Conservation (phyloP, 2,888 invertebrate species). For the Agrochola lychnidis region DNA sequence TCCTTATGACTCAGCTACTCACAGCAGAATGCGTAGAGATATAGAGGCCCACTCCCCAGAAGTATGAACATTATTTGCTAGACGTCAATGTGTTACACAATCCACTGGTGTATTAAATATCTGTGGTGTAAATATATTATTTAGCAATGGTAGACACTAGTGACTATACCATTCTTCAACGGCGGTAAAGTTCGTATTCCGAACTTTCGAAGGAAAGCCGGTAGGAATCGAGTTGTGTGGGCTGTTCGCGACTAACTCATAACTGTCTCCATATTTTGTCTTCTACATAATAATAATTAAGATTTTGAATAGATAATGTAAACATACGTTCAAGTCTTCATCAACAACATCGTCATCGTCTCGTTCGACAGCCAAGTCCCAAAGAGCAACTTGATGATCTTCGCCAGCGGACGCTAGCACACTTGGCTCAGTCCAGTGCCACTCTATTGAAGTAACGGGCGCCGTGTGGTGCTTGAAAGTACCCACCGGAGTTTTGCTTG, state of each 20-base stretch:
- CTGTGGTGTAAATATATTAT: background rate
- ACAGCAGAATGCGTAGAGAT: no score
- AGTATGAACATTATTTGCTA: no score
- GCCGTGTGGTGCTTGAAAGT: constrained; percentile 98
- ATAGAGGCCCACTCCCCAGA: no score
- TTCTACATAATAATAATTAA: background rate
- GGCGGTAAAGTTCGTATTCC: background rate
- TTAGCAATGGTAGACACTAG: background rate
- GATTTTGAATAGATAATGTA: background rate
- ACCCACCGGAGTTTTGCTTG: constrained; percentile 95
- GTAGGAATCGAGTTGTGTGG: background rate
- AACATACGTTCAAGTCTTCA: constrained; percentile 87
- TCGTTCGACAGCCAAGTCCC: constrained; percentile 98
- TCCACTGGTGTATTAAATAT: background rate
- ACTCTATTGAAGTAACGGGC: constrained; percentile 98
- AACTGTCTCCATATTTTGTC: background rate
- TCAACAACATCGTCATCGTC: constrained; percentile 92
- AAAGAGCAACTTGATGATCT: constrained; percentile 98
- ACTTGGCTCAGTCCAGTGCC: constrained; percentile 98
- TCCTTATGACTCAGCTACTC: no score
- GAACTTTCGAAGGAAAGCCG: background rate
- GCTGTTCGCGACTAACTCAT: background rate
- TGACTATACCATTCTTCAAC: background rate
- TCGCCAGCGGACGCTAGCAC: constrained; percentile 98
- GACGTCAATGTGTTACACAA: no score